These are phyloP conservation scores for Lacerta bilineata DNA, from an alignment of 2,797 vertebrate genomes.

Conservation along the genomic window DNA sequence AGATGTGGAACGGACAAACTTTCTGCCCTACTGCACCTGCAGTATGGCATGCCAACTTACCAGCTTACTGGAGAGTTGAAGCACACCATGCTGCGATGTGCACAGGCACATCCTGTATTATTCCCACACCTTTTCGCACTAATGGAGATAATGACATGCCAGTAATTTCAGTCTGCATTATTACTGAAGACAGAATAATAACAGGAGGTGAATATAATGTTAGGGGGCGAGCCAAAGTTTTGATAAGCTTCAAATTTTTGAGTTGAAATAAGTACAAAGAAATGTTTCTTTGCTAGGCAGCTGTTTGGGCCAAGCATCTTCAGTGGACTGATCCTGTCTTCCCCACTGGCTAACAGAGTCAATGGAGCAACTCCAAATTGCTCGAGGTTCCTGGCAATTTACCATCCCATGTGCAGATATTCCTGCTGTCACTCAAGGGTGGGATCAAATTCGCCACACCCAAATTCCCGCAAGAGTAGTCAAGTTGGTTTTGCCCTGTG, in stretches of 20 bases:
- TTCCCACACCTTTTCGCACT: constrained; percentile 27
- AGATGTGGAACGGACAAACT: no score
- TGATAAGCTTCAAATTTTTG: constrained; percentile 29
- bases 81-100: no score
- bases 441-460: no score
- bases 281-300: background rate
- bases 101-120: no score
- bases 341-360: background rate
- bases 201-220: background rate
- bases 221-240: background rate
- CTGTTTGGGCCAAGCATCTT: background rate
- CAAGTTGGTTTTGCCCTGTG: no score
- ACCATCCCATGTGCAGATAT: background rate
- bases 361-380: background rate
- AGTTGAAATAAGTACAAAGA: background rate
- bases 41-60: no score
- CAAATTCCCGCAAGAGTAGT: no score
- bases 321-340: background rate
- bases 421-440: no score
- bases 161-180: background rate
- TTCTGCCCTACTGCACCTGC: no score
- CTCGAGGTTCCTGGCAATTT: background rate
- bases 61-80: no score
- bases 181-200: constrained; percentile 11
- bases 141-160: background rate